phyloP scores from a whole-genome alignment of 2,888 invertebrate genomes.

The Ellobium chinense region DNA sequence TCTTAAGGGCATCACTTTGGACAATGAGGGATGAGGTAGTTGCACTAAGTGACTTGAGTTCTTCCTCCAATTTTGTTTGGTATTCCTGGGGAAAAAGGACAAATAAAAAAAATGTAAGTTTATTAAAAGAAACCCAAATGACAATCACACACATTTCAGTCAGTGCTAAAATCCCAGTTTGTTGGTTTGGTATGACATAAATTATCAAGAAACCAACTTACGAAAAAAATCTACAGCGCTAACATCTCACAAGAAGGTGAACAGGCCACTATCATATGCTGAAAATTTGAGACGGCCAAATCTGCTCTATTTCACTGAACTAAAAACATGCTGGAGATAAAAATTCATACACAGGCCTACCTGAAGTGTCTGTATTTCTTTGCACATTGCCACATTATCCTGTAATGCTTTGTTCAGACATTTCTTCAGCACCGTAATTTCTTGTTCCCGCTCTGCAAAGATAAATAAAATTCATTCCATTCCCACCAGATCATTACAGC shows the following conservation, averaged over 20 bases:
- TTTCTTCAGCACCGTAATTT: constrained; percentile 63
- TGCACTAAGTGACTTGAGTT: constrained; percentile 63
- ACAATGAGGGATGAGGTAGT: constrained; percentile 64
- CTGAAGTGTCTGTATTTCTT: constrained; percentile 69
- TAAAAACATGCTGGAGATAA: no score
- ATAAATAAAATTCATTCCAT: background rate
- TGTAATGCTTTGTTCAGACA: constrained; percentile 59
- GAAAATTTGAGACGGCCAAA: no score
- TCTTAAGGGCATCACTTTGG: constrained; percentile 73
- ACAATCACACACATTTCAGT: background rate
- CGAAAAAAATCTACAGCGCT: no score
- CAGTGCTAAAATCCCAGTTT: background rate
- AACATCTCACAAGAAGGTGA: no score
- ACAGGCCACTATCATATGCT: no score
- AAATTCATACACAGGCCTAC: no score
- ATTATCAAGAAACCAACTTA: no score
- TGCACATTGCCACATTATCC: constrained; percentile 62
- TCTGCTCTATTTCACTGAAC: no score
- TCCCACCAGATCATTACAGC: no score
- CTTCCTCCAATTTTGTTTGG: constrained; percentile 67
- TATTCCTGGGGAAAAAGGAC: constrained; percentile 64
- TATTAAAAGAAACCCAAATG: background rate
- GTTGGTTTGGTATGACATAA: no score
- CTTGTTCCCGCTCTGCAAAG: constrained; percentile 68
- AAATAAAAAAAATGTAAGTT: no score